These are phyloP conservation scores for Melanotaenia boesemani DNA, from an alignment of 2,797 vertebrate genomes.

Conservation along the genomic window DNA sequence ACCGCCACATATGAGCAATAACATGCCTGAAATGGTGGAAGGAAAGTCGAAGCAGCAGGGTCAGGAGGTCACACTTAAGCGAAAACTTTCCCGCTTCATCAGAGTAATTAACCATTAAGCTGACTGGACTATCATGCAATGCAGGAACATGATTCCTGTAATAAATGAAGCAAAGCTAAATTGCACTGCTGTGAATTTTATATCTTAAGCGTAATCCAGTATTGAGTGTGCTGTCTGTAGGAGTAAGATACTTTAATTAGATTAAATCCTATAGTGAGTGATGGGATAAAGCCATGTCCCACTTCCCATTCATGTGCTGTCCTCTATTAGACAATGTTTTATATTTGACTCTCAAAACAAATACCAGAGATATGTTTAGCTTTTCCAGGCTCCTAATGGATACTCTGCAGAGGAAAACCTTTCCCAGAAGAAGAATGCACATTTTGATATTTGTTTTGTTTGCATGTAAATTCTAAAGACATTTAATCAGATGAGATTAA, in stretches of 20 bases:
- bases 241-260: constrained; percentile 52
- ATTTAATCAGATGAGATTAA: too few relatives aligned
- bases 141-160: constrained; percentile 35
- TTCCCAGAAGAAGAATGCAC: background rate
- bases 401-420: background rate
- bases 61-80: constrained; percentile 40
- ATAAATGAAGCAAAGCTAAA: constrained; percentile 21
- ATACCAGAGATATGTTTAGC: background rate
- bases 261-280: constrained; percentile 50
- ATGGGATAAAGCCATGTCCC: constrained; percentile 28
- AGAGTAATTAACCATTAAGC: constrained; percentile 24
- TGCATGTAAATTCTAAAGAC: too few relatives aligned
- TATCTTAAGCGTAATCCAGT: constrained; percentile 58
- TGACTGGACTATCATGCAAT: constrained; percentile 10
- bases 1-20: constrained; percentile 17
- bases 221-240: constrained; percentile 32
- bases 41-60: constrained; percentile 18
- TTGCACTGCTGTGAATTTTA: constrained; percentile 34
- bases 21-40: constrained; percentile 16
- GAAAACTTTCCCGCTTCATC: constrained; percentile 17
- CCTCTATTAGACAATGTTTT: background rate
- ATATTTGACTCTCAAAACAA: background rate
- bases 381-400: constrained; percentile 2
- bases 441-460: background rate
- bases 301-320: constrained; percentile 33